These are phyloP conservation scores for Propithecus perrieri DNA, from an alignment of 2,797 vertebrate species.

Conservation along the genomic window DNA sequence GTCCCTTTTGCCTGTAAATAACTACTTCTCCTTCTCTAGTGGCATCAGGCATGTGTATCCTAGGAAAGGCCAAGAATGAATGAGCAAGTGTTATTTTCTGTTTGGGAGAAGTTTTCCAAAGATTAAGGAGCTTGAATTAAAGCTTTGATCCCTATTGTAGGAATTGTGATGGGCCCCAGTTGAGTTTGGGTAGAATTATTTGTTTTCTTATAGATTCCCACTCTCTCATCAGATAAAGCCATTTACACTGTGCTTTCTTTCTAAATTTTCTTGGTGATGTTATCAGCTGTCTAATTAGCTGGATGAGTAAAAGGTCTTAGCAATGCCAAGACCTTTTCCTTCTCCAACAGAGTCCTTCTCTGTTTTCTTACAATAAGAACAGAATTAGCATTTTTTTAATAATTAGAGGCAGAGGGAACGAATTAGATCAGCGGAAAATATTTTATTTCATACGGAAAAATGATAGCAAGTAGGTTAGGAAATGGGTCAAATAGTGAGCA, in stretches of 20 bases:
- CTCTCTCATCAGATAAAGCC: neutral
- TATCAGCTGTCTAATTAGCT: neutral
- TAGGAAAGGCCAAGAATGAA: neutral
- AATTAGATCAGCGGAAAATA: neutral
- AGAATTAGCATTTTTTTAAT: neutral
- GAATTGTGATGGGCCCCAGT: neutral
- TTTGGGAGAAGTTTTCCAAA: neutral
- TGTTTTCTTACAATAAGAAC: neutral
- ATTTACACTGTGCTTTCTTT: neutral
- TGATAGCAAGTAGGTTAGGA: neutral
- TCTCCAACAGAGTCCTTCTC: neutral
- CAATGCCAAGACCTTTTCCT: neutral
- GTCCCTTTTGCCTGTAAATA: neutral
- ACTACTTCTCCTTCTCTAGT: neutral
- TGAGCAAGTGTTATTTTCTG: constrained; percentile 18
- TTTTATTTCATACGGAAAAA: neutral
- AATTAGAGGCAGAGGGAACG: neutral
- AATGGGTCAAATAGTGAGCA: neutral
- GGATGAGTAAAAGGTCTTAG: neutral
- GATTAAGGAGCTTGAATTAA: constrained; percentile 2
- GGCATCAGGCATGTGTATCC: neutral
- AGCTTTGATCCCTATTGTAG: neutral
- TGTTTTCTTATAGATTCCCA: neutral
- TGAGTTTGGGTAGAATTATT: neutral
- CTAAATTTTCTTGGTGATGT: neutral